These are phyloP conservation scores for Steinernema hermaphroditum DNA, from an alignment of 2,888 invertebrate genomes.

Conservation along the genomic window DNA sequence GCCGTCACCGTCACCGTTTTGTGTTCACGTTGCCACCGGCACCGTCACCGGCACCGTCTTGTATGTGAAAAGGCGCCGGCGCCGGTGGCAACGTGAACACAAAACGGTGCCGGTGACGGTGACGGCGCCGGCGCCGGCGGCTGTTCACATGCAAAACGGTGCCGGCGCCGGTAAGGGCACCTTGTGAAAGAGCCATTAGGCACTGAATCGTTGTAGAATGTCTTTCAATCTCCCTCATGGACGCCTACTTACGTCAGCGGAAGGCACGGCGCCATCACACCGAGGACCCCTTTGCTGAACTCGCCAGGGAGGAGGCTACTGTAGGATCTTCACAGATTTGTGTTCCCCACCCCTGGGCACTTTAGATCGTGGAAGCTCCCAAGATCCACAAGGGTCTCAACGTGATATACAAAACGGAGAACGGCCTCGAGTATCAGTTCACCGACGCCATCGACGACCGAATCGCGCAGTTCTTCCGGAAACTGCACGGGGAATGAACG, in stretches of 20 bases:
- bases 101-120: too few species aligned
- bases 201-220: conserved; percentile 1
- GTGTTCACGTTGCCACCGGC: too few species aligned
- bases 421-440: conserved; percentile 9
- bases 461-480: conserved; percentile 20
- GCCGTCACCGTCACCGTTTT: too few species aligned
- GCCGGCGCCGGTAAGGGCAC: too few species aligned
- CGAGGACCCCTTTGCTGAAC: background rate
- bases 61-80: too few species aligned
- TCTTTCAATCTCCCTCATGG: background rate
- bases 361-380: conserved; percentile 6
- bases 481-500: conserved; percentile 1
- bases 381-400: background rate
- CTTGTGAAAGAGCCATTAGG: too few species aligned
- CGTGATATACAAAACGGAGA: conserved; percentile 12
- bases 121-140: too few species aligned
- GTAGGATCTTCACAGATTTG: background rate
- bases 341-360: too few species aligned
- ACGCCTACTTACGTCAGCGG: background rate
- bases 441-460: conserved; percentile 10
- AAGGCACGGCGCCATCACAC: background rate
- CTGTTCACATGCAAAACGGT: too few species aligned
- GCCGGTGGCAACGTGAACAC: too few species aligned
- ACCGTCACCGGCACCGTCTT: too few species aligned
- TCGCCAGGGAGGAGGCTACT: background rate